Percentiles rank a stretch among this genome's conserved stretches.
These are phyloP conservation scores for Anas bahamensis DNA, from an alignment of 2,797 vertebrate genomes.

Conservation along the genomic window DNA sequence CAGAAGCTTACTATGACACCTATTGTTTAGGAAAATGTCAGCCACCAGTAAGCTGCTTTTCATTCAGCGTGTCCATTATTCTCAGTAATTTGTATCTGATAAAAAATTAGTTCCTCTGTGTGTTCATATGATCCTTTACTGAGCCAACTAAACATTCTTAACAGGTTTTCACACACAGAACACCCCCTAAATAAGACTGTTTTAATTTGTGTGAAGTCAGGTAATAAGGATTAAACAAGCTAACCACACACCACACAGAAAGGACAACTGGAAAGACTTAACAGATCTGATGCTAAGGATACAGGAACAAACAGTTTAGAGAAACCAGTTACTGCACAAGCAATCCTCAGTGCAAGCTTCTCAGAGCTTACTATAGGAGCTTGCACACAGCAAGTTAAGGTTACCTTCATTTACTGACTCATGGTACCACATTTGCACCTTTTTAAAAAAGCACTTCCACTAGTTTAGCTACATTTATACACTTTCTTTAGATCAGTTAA, in stretches of 20 bases:
- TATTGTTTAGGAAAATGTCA: background rate
- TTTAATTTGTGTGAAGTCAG: background rate
- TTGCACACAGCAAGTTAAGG: background rate
- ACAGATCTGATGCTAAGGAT: background rate
- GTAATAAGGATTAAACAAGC: background rate
- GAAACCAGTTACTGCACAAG: background rate
- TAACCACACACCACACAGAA: background rate
- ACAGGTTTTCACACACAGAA: background rate
- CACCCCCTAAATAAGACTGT: background rate
- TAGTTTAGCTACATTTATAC: background rate
- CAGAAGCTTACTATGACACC: background rate
- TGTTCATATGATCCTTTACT: background rate
- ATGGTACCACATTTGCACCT: background rate
- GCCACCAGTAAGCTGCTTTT: background rate
- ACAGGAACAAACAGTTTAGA: background rate
- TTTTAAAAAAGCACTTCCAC: background rate
- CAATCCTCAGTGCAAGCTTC: background rate
- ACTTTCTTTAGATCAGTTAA: background rate
- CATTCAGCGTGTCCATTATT: background rate
- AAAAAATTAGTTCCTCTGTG: background rate
- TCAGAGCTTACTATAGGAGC: background rate
- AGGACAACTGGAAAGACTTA: background rate
- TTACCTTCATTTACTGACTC: background rate
- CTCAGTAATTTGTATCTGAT: background rate
- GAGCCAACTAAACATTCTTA: background rate